phyloP scores from a whole-genome alignment of 2,888 invertebrate genomes.

The Eilema caniola region DNA sequence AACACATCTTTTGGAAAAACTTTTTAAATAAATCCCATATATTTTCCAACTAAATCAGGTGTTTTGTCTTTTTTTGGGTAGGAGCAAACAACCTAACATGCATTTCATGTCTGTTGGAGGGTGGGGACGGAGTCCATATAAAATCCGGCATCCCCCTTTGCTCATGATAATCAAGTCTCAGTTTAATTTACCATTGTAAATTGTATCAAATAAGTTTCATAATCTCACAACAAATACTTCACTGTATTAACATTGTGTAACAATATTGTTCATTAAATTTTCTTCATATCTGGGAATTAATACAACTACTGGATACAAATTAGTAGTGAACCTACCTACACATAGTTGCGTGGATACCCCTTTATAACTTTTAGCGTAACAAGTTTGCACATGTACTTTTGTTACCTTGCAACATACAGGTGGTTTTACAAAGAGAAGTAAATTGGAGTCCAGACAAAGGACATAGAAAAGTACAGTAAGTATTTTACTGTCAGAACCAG shows the following conservation, averaged over 20 bases:
- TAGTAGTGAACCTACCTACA: conserved; percentile 1
- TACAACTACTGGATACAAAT: conserved; percentile 1
- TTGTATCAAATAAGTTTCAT: neutral
- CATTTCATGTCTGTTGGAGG: too few species aligned
- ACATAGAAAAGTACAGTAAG: neutral
- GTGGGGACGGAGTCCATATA: too few species aligned
- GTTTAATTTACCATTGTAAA: neutral
- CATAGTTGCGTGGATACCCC: conserved; percentile 18
- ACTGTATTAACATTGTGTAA: too few species aligned
- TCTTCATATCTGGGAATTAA: conserved; percentile 2
- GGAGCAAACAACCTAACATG: too few species aligned
- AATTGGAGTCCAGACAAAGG: neutral
- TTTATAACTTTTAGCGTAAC: conserved; percentile 37
- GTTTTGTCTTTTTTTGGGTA: too few species aligned
- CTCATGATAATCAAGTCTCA: neutral
- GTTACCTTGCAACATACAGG: conserved; percentile 42
- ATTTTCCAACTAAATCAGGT: too few species aligned
- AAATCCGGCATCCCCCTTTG: too few species aligned
- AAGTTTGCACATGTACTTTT: conserved; percentile 53
- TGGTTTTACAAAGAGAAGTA: conserved; percentile 6
- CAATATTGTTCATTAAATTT: neutral
- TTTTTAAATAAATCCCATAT: too few species aligned
- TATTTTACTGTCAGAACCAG: conserved; percentile 11
- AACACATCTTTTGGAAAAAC: too few species aligned
- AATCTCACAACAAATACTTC: neutral